Base-by-base conservation (phyloP, 2,888 invertebrate species). In the Ornithoptera alexandrae region DNA sequence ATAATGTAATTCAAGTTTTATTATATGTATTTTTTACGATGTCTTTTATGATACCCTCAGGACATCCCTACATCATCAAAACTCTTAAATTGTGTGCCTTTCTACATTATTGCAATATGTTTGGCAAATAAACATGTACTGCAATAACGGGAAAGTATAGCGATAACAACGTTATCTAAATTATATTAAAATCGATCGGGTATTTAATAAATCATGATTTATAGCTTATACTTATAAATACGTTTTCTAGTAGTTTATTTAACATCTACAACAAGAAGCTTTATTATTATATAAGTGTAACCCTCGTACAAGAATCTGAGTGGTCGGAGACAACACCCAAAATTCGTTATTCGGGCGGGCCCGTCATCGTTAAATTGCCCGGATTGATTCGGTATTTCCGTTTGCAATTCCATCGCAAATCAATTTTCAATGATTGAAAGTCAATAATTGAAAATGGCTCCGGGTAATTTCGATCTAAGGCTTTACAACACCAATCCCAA, bases 371-470 rank as follows among this genome's bases (percentile, higher is more conserved):
- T 81, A 83, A 87, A 86, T 88, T 85, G 83, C 78, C 78, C 77
- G 79, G 81, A 85, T 84, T 87, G 84, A 88, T 85, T 84, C 80
- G 82, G 82, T 83, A 87, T 87, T 88, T 87, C 88, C 86, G 82
- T 81, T 80, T 84, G 84, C 84, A 83, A 84, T 87, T 83, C 84
- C 80, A 78, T 77, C 78, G 80, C 81, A 81, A 86, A 85, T 85
- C 81, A 82, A 82, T 79, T 78, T 78, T 75, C 78, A 76, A 72
- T 76, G 72, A 77, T 74, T 76, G 76, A 72, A 75, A 73, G 74
- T 75, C 75, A 72, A 75, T 76, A 75, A 78, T 75, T 75, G 76
- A 72, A 76, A 75, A 67, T 72, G 73, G 65, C 67, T 67, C 68
- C 69, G 67, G 60, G 67, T 68, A 71, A 70, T 73, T 61, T 62